These are phyloP conservation scores for Tortricodes alternella DNA, from an alignment of 2,888 invertebrate species.

Conservation along the genomic window DNA sequence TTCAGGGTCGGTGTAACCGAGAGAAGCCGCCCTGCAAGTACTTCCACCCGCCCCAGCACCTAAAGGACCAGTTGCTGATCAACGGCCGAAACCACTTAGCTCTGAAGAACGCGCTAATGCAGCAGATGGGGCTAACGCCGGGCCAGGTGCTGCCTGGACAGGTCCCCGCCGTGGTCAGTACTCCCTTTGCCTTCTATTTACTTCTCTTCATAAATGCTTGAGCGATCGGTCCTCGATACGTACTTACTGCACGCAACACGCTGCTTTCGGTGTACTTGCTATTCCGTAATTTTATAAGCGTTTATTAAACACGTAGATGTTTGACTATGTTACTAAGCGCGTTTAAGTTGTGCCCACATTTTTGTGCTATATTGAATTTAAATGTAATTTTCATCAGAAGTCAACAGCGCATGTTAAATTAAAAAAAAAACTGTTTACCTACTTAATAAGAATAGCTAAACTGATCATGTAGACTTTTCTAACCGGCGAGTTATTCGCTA, in stretches of 20 bases:
- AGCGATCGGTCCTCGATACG: constrained; percentile 73
- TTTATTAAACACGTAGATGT: constrained; percentile 63
- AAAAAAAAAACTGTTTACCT: not conserved
- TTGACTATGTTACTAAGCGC: constrained; percentile 39
- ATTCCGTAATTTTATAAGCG: constrained; percentile 59
- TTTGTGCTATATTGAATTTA: not conserved
- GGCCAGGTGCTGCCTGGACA: constrained; percentile 97
- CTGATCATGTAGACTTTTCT: constrained; percentile 49
- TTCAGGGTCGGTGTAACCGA: constrained; percentile 99
- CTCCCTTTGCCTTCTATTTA: constrained; percentile 31
- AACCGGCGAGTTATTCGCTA: constrained; percentile 58
- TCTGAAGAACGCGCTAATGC: constrained; percentile 98
- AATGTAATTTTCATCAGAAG: not conserved
- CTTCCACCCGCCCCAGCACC: constrained; percentile 99
- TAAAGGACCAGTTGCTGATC: constrained; percentile 99
- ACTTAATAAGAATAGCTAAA: constrained; percentile 38
- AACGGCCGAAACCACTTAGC: constrained; percentile 99
- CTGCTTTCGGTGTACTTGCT: constrained; percentile 79
- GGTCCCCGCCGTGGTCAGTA: constrained; percentile 95
- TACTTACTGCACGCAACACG: constrained; percentile 72
- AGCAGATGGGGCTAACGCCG: constrained; percentile 96
- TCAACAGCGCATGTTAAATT: not conserved
- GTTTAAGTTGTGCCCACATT: constrained; percentile 74
- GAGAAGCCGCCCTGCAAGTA: constrained; percentile 99
- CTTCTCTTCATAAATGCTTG: constrained; percentile 53